Evolutionary conservation across 2,888 invertebrate species (phyloP).

Genomic region (Andrena fulva): DNA sequence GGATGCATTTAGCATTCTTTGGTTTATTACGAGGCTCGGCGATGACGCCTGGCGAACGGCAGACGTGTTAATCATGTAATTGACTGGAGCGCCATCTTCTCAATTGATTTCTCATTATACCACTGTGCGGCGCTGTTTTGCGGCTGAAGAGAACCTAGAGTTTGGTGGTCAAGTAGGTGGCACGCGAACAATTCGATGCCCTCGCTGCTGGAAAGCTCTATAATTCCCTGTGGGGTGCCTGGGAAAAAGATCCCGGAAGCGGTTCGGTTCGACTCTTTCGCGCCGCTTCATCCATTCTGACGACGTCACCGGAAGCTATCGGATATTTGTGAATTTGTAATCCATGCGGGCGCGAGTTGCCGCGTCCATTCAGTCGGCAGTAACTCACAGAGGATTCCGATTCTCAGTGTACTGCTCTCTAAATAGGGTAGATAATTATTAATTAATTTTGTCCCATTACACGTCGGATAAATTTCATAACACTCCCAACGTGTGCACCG

Average conservation of each 20-base stretch:
- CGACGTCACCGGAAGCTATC: constrained; percentile 34
- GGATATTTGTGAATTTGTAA: constrained; percentile 55
- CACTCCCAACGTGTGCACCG: constrained; percentile 1
- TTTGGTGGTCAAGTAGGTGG: constrained; percentile 18
- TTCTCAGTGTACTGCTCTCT: constrained; percentile 16
- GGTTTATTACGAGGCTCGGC: no score
- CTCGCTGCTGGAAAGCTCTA: neutral
- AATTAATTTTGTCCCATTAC: constrained; percentile 60
- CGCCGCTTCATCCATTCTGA: constrained; percentile 4
- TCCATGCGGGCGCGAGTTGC: constrained; percentile 44
- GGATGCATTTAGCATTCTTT: no score
- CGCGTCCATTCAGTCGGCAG: constrained; percentile 39
- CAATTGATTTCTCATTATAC: constrained; percentile 49
- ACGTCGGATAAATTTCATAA: constrained; percentile 41
- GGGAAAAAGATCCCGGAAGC: neutral
- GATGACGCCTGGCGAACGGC: neutral
- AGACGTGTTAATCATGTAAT: constrained; percentile 39
- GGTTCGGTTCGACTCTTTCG: constrained; percentile 10
- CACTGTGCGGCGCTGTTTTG: neutral
- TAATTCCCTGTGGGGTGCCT: neutral
- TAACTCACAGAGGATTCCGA: constrained; percentile 57
- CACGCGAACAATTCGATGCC: constrained; percentile 15
- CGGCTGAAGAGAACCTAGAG: neutral
- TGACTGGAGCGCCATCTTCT: neutral
- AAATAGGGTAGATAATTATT: constrained; percentile 53